These are phyloP conservation scores for Ceratosolen fusciceps DNA, from an alignment of 1,140 invertebrate genomes.

Conservation along the genomic window DNA sequence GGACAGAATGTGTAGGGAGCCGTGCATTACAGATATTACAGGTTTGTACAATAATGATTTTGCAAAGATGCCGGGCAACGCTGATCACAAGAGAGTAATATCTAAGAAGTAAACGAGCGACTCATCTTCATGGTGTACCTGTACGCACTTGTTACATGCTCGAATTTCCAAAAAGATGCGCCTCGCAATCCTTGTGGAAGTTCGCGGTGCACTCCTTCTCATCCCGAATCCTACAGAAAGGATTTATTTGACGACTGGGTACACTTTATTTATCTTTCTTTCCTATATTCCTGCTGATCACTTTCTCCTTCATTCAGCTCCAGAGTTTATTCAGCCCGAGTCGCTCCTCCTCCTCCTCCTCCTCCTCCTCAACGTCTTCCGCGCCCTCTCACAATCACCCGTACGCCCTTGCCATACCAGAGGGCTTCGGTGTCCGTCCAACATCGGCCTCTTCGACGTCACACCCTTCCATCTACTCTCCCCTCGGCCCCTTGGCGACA, in stretches of 20 bases:
- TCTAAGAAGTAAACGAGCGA: neutral
- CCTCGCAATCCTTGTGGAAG: neutral
- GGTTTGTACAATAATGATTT: conserved; percentile 13
- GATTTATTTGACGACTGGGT: neutral
- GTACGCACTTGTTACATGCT: neutral
- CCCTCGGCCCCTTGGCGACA: neutral
- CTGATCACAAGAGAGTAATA: neutral
- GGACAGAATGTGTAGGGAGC: neutral
- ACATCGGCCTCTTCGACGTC: neutral
- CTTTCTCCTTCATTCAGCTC: conserved; percentile 4
- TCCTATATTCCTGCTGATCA: neutral
- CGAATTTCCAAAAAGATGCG: neutral
- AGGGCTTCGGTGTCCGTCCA: neutral
- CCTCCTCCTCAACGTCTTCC: neutral
- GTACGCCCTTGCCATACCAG: conserved; percentile 9
- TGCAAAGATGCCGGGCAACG: neutral
- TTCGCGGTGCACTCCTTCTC: neutral
- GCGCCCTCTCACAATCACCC: neutral
- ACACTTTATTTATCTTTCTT: conserved; percentile 21
- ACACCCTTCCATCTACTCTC: neutral
- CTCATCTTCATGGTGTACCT: neutral
- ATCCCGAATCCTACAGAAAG: neutral
- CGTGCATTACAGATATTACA: neutral
- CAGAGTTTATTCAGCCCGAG: neutral
- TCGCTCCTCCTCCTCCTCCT: neutral